phyloP scores from a whole-genome alignment of 2,797 vertebrate genomes.

The Cirrhinus mrigala region DNA sequence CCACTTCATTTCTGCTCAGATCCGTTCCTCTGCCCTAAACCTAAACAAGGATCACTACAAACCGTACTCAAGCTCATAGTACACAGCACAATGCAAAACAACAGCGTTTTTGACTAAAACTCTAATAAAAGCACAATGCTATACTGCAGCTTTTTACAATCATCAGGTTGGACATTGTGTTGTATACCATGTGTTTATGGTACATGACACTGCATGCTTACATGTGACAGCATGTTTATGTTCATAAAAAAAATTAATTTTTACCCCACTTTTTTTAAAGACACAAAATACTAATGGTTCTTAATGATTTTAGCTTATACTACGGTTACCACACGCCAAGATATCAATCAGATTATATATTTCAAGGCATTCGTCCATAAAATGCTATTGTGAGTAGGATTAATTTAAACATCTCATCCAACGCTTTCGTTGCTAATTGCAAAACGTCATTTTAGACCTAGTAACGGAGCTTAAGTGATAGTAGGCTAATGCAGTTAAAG shows the following conservation, averaged over 20 bases:
- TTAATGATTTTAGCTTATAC: background rate
- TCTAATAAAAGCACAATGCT: background rate
- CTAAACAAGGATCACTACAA: constrained; percentile 20
- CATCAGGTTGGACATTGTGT: background rate
- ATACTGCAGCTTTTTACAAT: background rate
- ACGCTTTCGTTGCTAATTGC: too few relatives aligned
- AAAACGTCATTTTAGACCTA: too few relatives aligned
- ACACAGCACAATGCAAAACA: background rate
- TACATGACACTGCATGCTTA: background rate
- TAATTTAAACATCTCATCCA: too few relatives aligned
- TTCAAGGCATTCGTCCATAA: too few relatives aligned
- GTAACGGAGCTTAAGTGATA: too few relatives aligned
- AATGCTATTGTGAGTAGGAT: too few relatives aligned
- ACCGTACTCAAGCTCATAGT: background rate
- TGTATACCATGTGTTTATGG: too few relatives aligned
- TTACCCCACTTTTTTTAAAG: background rate
- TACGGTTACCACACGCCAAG: too few relatives aligned
- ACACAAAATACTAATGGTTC: background rate
- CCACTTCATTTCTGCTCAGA: constrained; percentile 23
- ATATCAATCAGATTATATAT: too few relatives aligned
- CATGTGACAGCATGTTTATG: background rate
- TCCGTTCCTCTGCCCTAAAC: constrained; percentile 7
- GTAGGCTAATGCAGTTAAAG: too few relatives aligned
- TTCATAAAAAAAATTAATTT: background rate
- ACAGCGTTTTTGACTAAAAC: background rate